Base-by-base conservation (phyloP, 2,888 invertebrate species). In the Xiphydria camelus region DNA sequence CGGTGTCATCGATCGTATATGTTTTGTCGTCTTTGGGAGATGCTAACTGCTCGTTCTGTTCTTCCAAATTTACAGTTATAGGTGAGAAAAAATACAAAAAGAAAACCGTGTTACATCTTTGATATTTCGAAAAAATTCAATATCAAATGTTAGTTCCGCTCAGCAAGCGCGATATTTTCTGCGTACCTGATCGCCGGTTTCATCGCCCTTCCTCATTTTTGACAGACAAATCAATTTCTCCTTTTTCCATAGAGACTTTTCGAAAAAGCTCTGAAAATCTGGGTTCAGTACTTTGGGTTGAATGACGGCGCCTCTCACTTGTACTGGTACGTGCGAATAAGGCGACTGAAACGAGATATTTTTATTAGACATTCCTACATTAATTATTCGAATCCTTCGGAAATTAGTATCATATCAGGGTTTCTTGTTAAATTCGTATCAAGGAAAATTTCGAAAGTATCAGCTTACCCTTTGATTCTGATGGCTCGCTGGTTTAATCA, bases 201-300 rank as follows among this genome's bases (percentile, higher is more conserved):
- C n/a, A n/a, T n/a, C n/a, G n/a, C n/a, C n/a, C n/a, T n/a, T n/a
- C 2, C 62, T 45, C 66, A 66, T 69, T 54, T 61, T 67, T 3
- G 70, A 66, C n/a, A 68, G 42, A 20, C 66, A 68, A 36, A 68
- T 68, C 40, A 55, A 45, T 35, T 66, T 66, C 22, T 70, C 70
- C 31, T 62, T 67, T 21, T 49, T 56, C 70, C 70, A 70, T 4
- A 69, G 41, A 4, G 68, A 66, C 3, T 62, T 45, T 47, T 69
- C 70, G 35, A 70, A 69, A 19, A 68, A 64, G 18, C 51, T 62
- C 35, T 55, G 46, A 2, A 62, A 39, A 23, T 62, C 54, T 3
- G 54, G 14, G 45, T 66, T 64, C 21, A 64, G 41, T 12, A 61
- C 25, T 22, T 61, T 58, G 1, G 58, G 59, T 18, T 63, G 58